phyloP scores from a whole-genome alignment of 2,113 vertebrate genomes.

The Hystrix brachyura region DNA sequence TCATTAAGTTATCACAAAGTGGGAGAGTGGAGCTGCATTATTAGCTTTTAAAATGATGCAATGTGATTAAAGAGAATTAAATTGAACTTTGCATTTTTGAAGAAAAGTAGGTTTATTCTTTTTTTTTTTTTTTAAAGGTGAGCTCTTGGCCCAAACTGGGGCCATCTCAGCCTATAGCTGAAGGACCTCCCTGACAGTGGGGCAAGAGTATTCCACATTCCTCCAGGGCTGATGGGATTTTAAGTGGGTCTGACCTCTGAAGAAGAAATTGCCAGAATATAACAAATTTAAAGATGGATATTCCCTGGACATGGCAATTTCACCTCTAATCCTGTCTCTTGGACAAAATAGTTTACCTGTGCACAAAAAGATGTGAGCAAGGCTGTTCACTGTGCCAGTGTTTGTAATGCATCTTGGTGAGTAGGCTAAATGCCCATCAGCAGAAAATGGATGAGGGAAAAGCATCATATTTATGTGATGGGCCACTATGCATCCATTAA shows the following conservation, averaged over 20 bases:
- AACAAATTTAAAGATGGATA: not conserved
- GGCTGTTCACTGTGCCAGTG: not conserved
- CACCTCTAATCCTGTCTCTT: not conserved
- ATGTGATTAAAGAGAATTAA: conserved; percentile 62
- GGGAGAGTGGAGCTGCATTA: conserved; percentile 52
- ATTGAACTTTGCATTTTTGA: conserved; percentile 62
- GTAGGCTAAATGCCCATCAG: not conserved
- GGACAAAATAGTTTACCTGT: not conserved
- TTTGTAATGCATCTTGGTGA: not conserved
- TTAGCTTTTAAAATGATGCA: conserved; percentile 73
- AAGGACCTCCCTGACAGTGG: not conserved
- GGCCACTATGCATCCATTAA: not conserved
- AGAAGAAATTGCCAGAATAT: not conserved
- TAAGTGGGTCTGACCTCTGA: not conserved
- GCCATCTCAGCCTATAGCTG: not conserved
- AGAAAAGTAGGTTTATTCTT: conserved; percentile 58
- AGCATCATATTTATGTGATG: not conserved
- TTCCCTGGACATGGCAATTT: not conserved
- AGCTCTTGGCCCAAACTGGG: not conserved
- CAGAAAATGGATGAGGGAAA: not conserved
- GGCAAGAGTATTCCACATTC: not conserved
- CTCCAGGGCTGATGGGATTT: not conserved
- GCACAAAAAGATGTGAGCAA: not conserved
- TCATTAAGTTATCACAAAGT: conserved; percentile 80
- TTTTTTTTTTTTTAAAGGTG: not conserved